phyloP scores from a whole-genome alignment of 2,888 invertebrate species.

The Tethea ocularis region DNA sequence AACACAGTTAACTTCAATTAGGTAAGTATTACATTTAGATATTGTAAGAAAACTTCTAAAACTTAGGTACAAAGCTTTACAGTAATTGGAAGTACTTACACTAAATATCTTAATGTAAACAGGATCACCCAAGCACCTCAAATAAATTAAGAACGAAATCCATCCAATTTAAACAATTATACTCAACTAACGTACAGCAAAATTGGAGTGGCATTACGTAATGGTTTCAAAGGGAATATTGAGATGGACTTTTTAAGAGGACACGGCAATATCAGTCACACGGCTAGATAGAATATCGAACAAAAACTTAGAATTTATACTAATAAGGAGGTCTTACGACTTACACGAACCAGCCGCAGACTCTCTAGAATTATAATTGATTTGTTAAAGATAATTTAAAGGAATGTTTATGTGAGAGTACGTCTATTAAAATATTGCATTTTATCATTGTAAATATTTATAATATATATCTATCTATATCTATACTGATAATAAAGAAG shows the following conservation, averaged over 20 bases:
- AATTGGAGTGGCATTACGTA: slow-evolving; percentile 32
- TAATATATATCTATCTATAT: no score
- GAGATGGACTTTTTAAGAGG: slow-evolving; percentile 40
- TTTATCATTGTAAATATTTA: no score
- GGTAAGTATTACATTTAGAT: no score
- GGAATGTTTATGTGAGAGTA: no score
- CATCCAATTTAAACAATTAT: slow-evolving; percentile 29
- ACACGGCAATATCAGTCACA: slow-evolving; percentile 12
- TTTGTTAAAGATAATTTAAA: neutral
- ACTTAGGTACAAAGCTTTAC: no score
- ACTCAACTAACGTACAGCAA: slow-evolving; percentile 20
- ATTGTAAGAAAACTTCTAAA: no score
- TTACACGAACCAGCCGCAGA: neutral
- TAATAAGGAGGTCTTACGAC: neutral
- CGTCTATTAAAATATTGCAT: no score
- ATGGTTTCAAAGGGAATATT: slow-evolving; percentile 44
- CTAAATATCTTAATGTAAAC: neutral
- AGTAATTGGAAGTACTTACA: no score
- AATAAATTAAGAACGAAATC: slow-evolving; percentile 15
- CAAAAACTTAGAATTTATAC: neutral
- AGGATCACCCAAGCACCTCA: neutral
- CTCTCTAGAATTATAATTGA: neutral
- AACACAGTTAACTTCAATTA: no score
- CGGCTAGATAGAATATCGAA: neutral
- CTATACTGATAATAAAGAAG: no score